A percentile compares a stretch with the other conserved stretches of the same genome.
Conservation (phyloP, 2,888 invertebrate genomes). For the Maniola hyperantus region DNA sequence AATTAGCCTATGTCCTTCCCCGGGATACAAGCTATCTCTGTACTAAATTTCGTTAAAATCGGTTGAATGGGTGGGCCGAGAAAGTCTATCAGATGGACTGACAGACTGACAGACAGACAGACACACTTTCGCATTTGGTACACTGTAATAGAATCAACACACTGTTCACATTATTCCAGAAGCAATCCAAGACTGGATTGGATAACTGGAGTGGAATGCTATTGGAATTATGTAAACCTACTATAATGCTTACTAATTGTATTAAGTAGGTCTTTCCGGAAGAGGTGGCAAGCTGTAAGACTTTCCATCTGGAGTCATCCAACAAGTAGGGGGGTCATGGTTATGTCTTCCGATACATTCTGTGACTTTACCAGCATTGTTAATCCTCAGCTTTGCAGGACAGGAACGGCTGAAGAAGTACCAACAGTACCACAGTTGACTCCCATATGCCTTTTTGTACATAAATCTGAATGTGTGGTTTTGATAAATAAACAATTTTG, state of each 20-base stretch:
- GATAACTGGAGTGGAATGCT: neutral
- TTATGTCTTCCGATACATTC: slow-evolving; percentile 76
- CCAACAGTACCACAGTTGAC: slow-evolving; percentile 79
- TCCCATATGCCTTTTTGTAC: slow-evolving; percentile 80
- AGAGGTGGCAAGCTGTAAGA: slow-evolving; percentile 72
- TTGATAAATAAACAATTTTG: slow-evolving; percentile 76
- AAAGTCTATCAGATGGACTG: too few relatives aligned
- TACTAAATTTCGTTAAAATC: too few relatives aligned
- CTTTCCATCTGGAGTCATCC: slow-evolving; percentile 79
- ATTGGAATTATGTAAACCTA: neutral
- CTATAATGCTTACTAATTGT: slow-evolving; percentile 18
- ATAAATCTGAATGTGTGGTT: slow-evolving; percentile 79
- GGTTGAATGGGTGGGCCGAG: too few relatives aligned
- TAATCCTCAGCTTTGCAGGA: slow-evolving; percentile 73
- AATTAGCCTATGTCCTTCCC: too few relatives aligned
- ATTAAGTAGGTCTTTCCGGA: slow-evolving; percentile 58
- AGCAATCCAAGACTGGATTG: neutral
- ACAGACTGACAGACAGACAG: too few relatives aligned
- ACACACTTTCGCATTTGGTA: too few relatives aligned
- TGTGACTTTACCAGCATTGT: slow-evolving; percentile 73
- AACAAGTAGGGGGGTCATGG: slow-evolving; percentile 76
- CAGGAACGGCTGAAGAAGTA: slow-evolving; percentile 78
- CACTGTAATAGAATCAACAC: neutral
- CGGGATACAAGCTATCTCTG: too few relatives aligned
- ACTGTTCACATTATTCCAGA: neutral